Base-by-base conservation (phyloP, 2,113 vertebrate genomes). In the Silurus asotus region DNA sequence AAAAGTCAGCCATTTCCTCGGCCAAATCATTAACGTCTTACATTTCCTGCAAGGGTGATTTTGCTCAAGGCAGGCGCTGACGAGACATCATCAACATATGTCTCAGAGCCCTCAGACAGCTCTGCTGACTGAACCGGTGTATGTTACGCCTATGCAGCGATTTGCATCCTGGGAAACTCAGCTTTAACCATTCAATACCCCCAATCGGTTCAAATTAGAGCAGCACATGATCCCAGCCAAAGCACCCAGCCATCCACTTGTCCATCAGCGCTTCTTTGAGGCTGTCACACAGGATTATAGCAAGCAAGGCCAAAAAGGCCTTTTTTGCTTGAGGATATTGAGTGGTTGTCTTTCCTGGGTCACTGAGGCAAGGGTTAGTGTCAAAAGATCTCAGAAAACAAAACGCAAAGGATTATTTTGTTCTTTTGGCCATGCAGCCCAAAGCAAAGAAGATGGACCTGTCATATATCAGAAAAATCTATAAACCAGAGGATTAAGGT, bases 61-160 rank as follows among this genome's bases (percentile, higher is more conserved):
- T 49, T 72, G 56, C 82, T 74, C 53, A 3, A 72, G 25, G 75
- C 82, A 56, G 55, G 56, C 25, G 8, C 37, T 85, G 83, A 62
- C 28, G n/a, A 85, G 59, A 80, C 65, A 76, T 28, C 84, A 77
- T 88, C 89, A 88, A 89, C 59, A 56, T 87, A 75, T 86, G 70
- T 76, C 83, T 87, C 55, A 14, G 69, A 79, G 87, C 84, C 87
- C 37, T n/a, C 25, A 45, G 70, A 80, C 69, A 84, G 59, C 58
- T 77, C 59, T 81, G 89, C 90, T 90, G 89, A 90, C 89, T 58
- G 8, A 86, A 83, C 56, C 87, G 88, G 90, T 89, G 90, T 89
- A 83, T 76, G 88, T 92, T 85, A 79, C 89, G 81, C 84, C 88
- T 91, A 90, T 87, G 90, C 77, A 59, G 75, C 56, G 64, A 87